A percentile compares a stretch with the other conserved stretches of the same genome.
Evolutionary conservation across 2,113 vertebrate species (phyloP).

Genomic region (Xiphophorus couchianus): DNA sequence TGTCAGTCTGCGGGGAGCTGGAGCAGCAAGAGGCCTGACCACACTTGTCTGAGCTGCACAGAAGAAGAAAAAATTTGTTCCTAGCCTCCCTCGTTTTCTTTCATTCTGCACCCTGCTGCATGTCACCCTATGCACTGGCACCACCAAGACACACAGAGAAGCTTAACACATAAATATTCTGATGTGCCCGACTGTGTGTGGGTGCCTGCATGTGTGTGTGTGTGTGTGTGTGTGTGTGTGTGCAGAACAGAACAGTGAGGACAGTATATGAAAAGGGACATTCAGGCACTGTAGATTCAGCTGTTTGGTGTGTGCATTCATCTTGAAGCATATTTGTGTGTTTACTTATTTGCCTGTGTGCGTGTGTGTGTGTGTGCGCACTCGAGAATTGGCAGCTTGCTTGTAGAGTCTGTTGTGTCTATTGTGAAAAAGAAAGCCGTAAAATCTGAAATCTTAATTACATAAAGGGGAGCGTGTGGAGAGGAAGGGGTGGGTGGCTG

Average conservation of each 20-base stretch:
- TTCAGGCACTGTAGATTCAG: conserved; percentile 65
- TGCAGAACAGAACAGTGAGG: conserved; percentile 26
- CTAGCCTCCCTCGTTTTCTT: conserved; percentile 42
- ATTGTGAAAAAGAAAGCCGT: conserved; percentile 75
- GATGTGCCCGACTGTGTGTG: conserved; percentile 16
- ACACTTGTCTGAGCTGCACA: conserved; percentile 56
- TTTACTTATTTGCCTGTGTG: conserved; percentile 26
- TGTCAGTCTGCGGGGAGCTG: conserved; percentile 65
- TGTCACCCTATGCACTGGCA: conserved; percentile 63
- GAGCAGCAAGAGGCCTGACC: conserved; percentile 44
- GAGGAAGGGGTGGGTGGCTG: conserved; percentile 22
- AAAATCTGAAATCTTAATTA: conserved; percentile 80
- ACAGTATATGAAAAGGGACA: conserved; percentile 40
- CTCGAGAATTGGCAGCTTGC: conserved; percentile 59
- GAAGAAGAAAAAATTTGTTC: conserved; percentile 46
- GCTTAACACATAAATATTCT: conserved; percentile 72
- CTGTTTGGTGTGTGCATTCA: conserved; percentile 62
- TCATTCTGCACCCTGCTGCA: conserved; percentile 72
- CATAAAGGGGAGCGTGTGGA: conserved; percentile 56
- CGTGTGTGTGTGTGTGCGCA: background rate
- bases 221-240: conserved; percentile 32
- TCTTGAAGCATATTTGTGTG: conserved; percentile 38
- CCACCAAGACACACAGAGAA: conserved; percentile 61
- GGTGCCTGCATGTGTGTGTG: conserved; percentile 30
- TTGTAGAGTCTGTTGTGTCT: conserved; percentile 70